A percentile compares a stretch with the other conserved stretches of the same genome.
Conservation (phyloP, 2,113 vertebrate genomes). For the Cyphomyrus discorhynchus region DNA sequence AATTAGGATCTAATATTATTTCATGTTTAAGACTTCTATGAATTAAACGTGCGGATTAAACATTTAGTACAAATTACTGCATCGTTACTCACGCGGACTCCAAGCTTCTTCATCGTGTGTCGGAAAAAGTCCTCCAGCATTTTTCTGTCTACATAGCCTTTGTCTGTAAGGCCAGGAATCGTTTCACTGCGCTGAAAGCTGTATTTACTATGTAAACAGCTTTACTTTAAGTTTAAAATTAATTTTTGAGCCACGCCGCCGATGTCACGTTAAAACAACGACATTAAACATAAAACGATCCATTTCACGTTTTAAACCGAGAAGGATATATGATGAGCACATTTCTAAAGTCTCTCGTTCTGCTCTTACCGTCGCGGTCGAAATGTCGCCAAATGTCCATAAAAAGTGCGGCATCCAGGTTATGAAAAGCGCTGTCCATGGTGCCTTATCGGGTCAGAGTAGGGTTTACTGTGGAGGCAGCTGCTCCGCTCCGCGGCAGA, state of each 20-base stretch:
- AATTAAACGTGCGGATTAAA: background rate
- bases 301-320: background rate
- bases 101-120: constrained; percentile 60
- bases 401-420: constrained; percentile 67
- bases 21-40: background rate
- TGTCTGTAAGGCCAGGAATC: constrained; percentile 55
- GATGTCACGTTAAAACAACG: background rate
- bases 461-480: background rate
- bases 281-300: background rate
- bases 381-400: constrained; percentile 70
- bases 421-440: constrained; percentile 66
- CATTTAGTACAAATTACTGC: background rate
- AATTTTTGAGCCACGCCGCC: background rate
- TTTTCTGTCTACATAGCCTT: constrained; percentile 74
- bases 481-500: background rate
- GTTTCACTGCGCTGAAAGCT: background rate
- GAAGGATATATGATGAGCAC: background rate
- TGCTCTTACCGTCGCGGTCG: constrained; percentile 66
- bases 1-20: background rate
- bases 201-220: background rate
- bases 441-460: background rate
- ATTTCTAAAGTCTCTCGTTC: background rate
- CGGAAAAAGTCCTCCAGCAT: constrained; percentile 73
- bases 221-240: background rate
- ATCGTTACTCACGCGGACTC: constrained; percentile 66